Conservation (phyloP, 2,888 invertebrate species). For the Pilophorus perplexus region DNA sequence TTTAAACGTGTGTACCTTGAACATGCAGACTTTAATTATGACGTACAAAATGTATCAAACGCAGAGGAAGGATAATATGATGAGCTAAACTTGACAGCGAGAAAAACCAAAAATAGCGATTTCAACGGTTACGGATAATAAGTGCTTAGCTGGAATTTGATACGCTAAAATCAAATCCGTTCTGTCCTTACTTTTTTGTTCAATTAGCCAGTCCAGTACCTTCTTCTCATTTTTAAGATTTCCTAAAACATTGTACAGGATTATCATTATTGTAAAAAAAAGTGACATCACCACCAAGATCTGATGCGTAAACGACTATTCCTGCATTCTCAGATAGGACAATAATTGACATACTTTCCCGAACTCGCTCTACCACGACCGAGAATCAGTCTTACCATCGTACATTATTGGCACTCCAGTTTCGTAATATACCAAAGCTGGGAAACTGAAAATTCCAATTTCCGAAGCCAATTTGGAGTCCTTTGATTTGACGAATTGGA, state of each 20-base stretch:
- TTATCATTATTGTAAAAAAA: slow-evolving; percentile 16
- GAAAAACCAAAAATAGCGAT: too few species aligned
- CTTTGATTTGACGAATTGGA: slow-evolving; percentile 90
- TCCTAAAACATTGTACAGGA: slow-evolving; percentile 63
- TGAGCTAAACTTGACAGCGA: too few species aligned
- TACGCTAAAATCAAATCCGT: not conserved
- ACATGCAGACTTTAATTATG: not conserved
- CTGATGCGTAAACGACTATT: too few species aligned
- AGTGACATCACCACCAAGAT: too few species aligned
- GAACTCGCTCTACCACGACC: not conserved
- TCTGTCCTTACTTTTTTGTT: slow-evolving; percentile 95
- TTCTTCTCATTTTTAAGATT: slow-evolving; percentile 91
- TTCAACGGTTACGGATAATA: too few species aligned
- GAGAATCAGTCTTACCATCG: slow-evolving; percentile 67
- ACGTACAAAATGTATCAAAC: too few species aligned
- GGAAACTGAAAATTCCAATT: slow-evolving; percentile 88
- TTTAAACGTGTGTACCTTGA: too few species aligned
- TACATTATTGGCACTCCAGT: slow-evolving; percentile 92
- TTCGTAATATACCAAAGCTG: slow-evolving; percentile 88
- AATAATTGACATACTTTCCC: too few species aligned
- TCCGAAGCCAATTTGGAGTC: slow-evolving; percentile 85
- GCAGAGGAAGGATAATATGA: too few species aligned
- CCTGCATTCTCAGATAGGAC: too few species aligned
- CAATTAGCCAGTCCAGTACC: slow-evolving; percentile 93
- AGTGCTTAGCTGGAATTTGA: too few species aligned